A percentile compares a stretch with the other conserved stretches of the same genome.
These are phyloP conservation scores for Drosophila pandora DNA, from an alignment of 1,140 invertebrate genomes.

Conservation along the genomic window DNA sequence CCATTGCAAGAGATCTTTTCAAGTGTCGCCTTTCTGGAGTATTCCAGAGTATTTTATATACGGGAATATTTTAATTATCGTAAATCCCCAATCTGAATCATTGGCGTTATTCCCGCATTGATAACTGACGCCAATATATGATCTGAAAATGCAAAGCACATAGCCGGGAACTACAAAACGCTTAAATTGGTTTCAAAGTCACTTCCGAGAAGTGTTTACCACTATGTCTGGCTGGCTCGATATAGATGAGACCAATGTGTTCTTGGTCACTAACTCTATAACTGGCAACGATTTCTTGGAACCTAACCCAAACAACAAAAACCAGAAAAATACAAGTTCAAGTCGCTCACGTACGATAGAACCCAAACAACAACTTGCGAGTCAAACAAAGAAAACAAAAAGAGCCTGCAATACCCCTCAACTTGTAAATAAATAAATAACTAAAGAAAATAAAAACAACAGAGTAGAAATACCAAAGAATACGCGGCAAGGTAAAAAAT, in stretches of 20 bases:
- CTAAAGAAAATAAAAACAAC: slow-evolving; percentile 54
- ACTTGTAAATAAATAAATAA: slow-evolving; percentile 65
- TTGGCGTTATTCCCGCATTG: not conserved
- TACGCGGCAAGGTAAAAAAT: slow-evolving; percentile 41
- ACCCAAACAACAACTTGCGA: slow-evolving; percentile 48
- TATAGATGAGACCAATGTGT: slow-evolving; percentile 22
- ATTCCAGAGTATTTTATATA: not conserved
- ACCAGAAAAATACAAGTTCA: slow-evolving; percentile 24
- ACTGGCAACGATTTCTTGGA: slow-evolving; percentile 48
- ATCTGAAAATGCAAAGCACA: slow-evolving; percentile 58
- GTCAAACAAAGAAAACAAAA: slow-evolving; percentile 24
- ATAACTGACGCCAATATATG: slow-evolving; percentile 24
- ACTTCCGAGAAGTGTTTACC: slow-evolving; percentile 69
- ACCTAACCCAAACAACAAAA: slow-evolving; percentile 20
- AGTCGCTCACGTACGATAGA: slow-evolving; percentile 33
- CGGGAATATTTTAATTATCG: not conserved
- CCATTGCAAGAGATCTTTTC: too few species aligned
- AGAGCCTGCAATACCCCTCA: slow-evolving; percentile 53
- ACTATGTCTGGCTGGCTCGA: slow-evolving; percentile 30
- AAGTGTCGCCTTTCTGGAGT: too few species aligned
- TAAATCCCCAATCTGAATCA: slow-evolving; percentile 37
- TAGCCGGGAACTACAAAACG: slow-evolving; percentile 64
- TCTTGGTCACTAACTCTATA: slow-evolving; percentile 45
- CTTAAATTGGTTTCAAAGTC: slow-evolving; percentile 57
- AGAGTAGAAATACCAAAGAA: slow-evolving; percentile 19